phyloP scores from a whole-genome alignment of 2,113 vertebrate species.

The Limnothrissa miodon region DNA sequence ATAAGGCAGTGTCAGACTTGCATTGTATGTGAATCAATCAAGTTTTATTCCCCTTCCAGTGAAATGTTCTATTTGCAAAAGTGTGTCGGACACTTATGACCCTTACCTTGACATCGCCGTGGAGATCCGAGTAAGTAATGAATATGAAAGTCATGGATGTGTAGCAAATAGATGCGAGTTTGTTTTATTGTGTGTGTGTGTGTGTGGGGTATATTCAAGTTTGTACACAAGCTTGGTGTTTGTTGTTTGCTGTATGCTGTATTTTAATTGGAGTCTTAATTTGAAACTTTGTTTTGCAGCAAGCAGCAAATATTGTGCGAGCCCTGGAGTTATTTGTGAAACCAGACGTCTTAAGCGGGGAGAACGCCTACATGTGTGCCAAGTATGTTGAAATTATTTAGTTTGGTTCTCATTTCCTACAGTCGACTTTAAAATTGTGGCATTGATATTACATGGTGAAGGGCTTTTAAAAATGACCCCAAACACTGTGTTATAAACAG shows the following conservation, averaged over 20 bases:
- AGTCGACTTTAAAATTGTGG: too few species aligned
- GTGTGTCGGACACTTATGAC: conserved; percentile 92
- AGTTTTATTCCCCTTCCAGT: conserved; percentile 69
- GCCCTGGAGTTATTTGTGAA: conserved; percentile 92
- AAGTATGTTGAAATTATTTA: conserved; percentile 63
- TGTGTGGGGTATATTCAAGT: too few species aligned
- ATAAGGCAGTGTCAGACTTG: background rate
- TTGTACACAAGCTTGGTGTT: background rate
- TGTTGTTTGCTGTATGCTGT: background rate
- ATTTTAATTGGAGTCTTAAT: too few species aligned
- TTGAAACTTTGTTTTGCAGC: conserved; percentile 62
- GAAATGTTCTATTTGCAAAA: conserved; percentile 89
- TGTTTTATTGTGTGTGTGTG: background rate
- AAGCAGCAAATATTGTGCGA: conserved; percentile 81
- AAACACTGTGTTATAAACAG: background rate
- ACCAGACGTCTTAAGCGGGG: conserved; percentile 85
- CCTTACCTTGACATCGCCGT: conserved; percentile 90
- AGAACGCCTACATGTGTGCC: conserved; percentile 94
- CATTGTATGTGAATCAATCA: background rate
- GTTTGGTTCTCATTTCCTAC: too few species aligned
- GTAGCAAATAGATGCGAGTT: background rate
- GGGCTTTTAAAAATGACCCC: background rate
- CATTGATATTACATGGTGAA: too few species aligned
- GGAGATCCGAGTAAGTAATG: conserved; percentile 85
- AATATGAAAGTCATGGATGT: background rate